phyloP scores from a whole-genome alignment of 1,140 invertebrate species.

The Lucilia cuprina region DNA sequence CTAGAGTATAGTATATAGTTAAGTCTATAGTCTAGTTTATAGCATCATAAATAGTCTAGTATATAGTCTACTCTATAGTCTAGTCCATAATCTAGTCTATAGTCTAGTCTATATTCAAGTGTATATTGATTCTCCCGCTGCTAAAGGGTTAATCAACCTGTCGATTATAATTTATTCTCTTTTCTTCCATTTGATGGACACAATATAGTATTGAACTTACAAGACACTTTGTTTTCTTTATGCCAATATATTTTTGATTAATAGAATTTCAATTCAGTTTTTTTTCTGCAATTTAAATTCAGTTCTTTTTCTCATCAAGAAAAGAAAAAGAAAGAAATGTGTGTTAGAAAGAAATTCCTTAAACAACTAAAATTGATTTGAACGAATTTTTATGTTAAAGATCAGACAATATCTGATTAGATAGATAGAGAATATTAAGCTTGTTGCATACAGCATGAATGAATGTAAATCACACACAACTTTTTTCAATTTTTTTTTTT shows the following conservation, averaged over 20 bases:
- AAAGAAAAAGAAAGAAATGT: neutral
- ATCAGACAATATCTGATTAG: slow-evolving; percentile 21
- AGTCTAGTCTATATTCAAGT: no score
- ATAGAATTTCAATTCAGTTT: neutral
- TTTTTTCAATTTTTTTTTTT: no score
- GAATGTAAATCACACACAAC: neutral
- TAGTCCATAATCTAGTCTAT: no score
- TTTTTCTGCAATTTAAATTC: neutral
- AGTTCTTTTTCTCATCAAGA: neutral
- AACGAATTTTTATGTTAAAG: slow-evolving; percentile 31
- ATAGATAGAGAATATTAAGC: neutral
- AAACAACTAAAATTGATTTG: slow-evolving; percentile 24
- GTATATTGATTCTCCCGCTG: neutral
- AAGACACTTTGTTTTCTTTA: neutral
- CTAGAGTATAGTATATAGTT: no score
- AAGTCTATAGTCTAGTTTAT: no score
- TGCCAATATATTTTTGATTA: neutral
- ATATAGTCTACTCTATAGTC: no score
- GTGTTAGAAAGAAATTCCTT: neutral
- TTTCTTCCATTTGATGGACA: neutral
- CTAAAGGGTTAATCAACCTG: neutral
- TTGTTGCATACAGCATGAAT: slow-evolving; percentile 9
- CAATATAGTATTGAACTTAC: neutral
- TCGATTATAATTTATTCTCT: neutral
- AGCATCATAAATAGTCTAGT: no score